phyloP scores from a whole-genome alignment of 2,888 invertebrate genomes.

The Trichogramma dendrolimi region DNA sequence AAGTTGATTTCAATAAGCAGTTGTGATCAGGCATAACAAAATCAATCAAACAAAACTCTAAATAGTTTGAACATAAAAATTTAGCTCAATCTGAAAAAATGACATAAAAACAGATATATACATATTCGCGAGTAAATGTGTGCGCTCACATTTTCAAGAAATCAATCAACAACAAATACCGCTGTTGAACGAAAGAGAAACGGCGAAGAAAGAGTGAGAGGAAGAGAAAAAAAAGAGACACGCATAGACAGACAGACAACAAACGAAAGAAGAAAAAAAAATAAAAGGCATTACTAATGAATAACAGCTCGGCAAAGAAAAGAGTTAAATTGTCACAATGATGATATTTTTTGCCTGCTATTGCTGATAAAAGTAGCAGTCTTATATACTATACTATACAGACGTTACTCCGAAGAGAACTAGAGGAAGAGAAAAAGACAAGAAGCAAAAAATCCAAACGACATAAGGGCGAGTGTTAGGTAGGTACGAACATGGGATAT shows the following conservation, averaged over 20 bases:
- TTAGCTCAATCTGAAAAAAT: constrained; percentile 1
- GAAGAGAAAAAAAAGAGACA: too few relatives aligned
- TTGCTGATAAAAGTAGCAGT: too few relatives aligned
- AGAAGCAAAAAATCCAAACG: constrained; percentile 9
- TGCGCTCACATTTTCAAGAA: not conserved
- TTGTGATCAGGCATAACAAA: too few relatives aligned
- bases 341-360: constrained; percentile 14
- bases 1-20: too few relatives aligned
- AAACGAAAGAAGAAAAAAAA: too few relatives aligned
- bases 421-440: constrained; percentile 11
- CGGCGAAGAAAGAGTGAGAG: not conserved
- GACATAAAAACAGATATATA: constrained; percentile 3
- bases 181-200: constrained; percentile 20
- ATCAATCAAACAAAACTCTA: too few relatives aligned
- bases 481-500: constrained; percentile 28
- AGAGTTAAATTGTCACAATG: constrained; percentile 18
- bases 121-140: not conserved
- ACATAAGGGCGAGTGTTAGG: constrained; percentile 18
- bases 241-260: too few relatives aligned
- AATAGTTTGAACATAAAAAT: too few relatives aligned
- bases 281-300: too few relatives aligned
- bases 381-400: too few relatives aligned
- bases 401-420: not conserved
- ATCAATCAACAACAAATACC: constrained; percentile 19
- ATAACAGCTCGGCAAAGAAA: not conserved